Percentiles rank a stretch among this genome's conserved stretches.
Conservation (phyloP, 2,113 vertebrate genomes). For the Muscicapa adusta region DNA sequence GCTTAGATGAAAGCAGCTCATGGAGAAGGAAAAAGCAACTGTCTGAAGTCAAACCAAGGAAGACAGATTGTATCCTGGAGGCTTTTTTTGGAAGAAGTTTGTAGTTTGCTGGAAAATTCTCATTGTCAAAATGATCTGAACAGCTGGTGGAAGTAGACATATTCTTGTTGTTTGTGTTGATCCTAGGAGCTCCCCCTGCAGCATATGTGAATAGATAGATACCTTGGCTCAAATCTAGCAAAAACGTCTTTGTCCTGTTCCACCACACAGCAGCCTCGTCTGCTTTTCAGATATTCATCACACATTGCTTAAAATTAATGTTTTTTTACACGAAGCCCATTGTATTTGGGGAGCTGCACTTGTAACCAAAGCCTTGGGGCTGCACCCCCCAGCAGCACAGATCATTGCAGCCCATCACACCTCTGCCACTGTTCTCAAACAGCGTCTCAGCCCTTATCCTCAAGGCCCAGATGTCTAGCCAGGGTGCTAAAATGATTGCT, state of each 20-base stretch:
- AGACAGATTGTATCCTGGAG: not conserved
- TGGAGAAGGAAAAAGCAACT: not conserved
- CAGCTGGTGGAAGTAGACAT: not conserved
- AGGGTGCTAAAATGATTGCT: not conserved
- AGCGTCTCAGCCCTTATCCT: not conserved
- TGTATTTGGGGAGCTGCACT: not conserved
- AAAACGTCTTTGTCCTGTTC: not conserved
- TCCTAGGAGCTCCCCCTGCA: not conserved
- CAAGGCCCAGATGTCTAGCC: not conserved
- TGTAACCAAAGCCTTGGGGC: fast-evolving
- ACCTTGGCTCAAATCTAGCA: not conserved
- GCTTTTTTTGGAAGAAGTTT: not conserved
- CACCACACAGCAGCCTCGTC: not conserved
- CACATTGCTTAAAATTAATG: not conserved
- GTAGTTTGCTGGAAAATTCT: not conserved
- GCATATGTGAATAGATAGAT: not conserved
- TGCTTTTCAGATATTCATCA: not conserved
- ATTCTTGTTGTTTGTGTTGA: not conserved
- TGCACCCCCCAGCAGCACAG: not conserved
- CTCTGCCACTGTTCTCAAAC: not conserved
- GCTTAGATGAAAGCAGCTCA: not conserved
- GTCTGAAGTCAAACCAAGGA: not conserved
- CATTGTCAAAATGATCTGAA: not conserved
- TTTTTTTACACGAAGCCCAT: not conserved
- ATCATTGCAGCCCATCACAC: not conserved